These are phyloP conservation scores for Phenganax subtilis DNA, from an alignment of 92 coral and sea anemone species.

Conservation along the genomic window DNA sequence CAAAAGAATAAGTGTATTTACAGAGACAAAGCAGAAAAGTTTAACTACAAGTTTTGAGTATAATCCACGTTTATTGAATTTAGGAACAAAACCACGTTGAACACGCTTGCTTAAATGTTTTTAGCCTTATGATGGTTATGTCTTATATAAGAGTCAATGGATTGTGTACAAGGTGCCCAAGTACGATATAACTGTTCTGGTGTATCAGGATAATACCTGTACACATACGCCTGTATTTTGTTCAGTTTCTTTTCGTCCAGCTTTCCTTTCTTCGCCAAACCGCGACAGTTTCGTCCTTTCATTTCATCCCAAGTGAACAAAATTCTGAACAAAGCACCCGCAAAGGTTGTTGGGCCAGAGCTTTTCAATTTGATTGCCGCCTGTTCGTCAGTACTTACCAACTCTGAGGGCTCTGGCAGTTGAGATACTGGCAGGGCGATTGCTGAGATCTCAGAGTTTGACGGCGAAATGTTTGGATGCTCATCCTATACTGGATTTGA, in stretches of 20 bases:
- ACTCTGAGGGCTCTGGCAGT: neutral
- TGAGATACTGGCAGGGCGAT: neutral
- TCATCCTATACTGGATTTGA: neutral
- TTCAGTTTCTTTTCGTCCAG: constrained; percentile 4
- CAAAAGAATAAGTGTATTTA: no score
- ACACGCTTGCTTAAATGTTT: neutral
- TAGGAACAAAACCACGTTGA: no score
- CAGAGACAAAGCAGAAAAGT: no score
- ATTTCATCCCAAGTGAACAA: neutral
- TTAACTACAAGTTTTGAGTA: neutral
- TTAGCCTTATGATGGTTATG: constrained; percentile 17
- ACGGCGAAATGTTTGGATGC: neutral
- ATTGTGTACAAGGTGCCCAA: constrained; percentile 3
- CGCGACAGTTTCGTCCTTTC: constrained; percentile 8
- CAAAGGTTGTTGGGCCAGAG: constrained; percentile 10
- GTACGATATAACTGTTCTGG: constrained; percentile 12
- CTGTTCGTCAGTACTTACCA: neutral
- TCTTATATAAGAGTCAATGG: constrained; percentile 28
- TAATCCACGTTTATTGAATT: neutral
- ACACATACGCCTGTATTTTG: constrained; percentile 26
- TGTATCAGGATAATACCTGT: constrained; percentile 13
- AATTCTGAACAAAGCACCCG: neutral
- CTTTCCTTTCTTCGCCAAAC: constrained; percentile 6
- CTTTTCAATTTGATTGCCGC: neutral
- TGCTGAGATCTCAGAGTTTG: neutral